These are phyloP conservation scores for Rafetus swinhoei DNA, from an alignment of 2,113 vertebrate species.

Conservation along the genomic window DNA sequence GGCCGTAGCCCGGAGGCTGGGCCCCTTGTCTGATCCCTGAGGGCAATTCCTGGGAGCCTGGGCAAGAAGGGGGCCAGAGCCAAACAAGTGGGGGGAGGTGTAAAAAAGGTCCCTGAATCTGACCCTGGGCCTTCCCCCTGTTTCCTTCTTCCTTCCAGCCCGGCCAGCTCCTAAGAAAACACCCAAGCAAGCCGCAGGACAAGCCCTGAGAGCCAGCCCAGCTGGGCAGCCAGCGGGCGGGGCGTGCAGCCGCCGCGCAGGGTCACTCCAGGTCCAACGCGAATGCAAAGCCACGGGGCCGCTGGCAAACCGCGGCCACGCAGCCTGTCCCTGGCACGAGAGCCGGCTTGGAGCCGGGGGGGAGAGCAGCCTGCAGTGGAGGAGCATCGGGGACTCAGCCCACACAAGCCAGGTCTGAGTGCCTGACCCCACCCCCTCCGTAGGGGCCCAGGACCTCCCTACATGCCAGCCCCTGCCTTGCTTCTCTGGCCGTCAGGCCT, in stretches of 20 bases:
- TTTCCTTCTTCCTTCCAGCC: background rate
- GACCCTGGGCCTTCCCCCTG: background rate
- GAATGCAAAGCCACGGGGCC: background rate
- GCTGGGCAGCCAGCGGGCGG: too few species aligned
- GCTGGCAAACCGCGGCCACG: background rate
- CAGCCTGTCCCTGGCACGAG: background rate
- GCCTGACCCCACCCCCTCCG: too few species aligned
- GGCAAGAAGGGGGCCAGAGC: background rate
- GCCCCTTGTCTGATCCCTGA: background rate
- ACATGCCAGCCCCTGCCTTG: too few species aligned
- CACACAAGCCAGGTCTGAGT: too few species aligned
- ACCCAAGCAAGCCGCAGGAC: background rate
- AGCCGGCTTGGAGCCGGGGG: background rate
- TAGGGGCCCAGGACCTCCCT: too few species aligned
- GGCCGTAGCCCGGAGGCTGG: background rate
- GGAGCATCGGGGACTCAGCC: too few species aligned
- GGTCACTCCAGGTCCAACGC: background rate
- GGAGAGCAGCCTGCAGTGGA: too few species aligned
- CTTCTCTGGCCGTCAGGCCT: too few species aligned
- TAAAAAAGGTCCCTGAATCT: background rate
- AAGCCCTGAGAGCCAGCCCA: background rate
- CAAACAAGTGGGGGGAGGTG: background rate
- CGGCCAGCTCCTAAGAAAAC: background rate
- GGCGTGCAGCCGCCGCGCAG: too few species aligned
- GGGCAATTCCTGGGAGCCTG: too few species aligned